Conservation (phyloP, 1,140 invertebrate genomes). For the Drosophila subpulchrella region DNA sequence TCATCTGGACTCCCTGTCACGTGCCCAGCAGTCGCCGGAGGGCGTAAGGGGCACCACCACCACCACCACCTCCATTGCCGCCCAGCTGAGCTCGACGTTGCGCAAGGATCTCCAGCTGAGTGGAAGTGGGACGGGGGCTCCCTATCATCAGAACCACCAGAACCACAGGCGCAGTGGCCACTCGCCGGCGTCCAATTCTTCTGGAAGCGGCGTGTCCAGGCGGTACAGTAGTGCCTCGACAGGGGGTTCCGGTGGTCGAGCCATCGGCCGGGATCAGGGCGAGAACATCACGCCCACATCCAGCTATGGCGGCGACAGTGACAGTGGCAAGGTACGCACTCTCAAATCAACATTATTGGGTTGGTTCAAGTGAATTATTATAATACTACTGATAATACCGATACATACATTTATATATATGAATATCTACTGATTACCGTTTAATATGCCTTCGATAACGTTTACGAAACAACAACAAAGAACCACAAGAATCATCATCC, state of each 20-base stretch:
- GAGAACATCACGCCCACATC: constrained; percentile 76
- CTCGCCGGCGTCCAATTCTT: constrained; percentile 26
- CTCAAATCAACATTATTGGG: constrained; percentile 88
- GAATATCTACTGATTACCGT: constrained; percentile 69
- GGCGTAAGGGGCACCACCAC: constrained; percentile 35
- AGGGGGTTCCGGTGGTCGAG: constrained; percentile 37
- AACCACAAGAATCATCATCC: constrained; percentile 54
- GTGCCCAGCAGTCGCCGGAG: constrained; percentile 66
- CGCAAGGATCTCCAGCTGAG: constrained; percentile 78
- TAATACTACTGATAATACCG: constrained; percentile 73
- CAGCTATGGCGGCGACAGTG: constrained; percentile 82
- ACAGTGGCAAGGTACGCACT: constrained; percentile 89
- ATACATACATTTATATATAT: constrained; percentile 66
- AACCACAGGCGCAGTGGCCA: constrained; percentile 33
- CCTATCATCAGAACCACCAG: constrained; percentile 22
- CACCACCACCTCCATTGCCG: constrained; percentile 62
- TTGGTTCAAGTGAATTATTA: constrained; percentile 87
- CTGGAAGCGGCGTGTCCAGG: constrained; percentile 46
- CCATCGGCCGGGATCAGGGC: constrained; percentile 50
- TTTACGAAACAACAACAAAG: constrained; percentile 51
- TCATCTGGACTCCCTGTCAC: constrained; percentile 85
- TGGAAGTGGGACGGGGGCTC: constrained; percentile 26
- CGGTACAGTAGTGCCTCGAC: constrained; percentile 78
- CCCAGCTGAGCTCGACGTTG: constrained; percentile 72
- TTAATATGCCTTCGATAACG: constrained; percentile 73